These are phyloP conservation scores for Gyps fulvus DNA, from an alignment of 2,113 vertebrate genomes.

Conservation along the genomic window DNA sequence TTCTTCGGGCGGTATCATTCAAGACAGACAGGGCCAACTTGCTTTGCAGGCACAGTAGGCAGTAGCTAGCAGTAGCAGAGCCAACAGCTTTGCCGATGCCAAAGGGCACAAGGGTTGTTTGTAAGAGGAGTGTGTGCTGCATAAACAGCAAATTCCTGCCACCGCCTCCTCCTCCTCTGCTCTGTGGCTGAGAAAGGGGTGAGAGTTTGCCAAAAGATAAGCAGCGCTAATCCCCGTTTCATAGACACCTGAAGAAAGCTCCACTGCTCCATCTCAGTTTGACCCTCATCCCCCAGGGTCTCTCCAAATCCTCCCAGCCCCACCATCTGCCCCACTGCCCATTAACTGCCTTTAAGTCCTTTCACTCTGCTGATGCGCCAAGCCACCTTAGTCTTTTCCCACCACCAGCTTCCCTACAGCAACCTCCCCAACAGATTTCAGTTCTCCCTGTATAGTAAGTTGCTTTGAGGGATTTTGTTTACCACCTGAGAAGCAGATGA, in stretches of 20 bases:
- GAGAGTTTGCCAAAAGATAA: not conserved
- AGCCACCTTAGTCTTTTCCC: not conserved
- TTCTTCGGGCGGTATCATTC: not conserved
- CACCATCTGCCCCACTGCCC: not conserved
- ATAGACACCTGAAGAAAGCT: not conserved
- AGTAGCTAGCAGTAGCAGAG: not conserved
- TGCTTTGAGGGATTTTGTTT: not conserved
- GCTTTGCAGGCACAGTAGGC: not conserved
- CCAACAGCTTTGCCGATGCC: not conserved
- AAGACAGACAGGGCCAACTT: not conserved
- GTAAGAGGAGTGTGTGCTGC: not conserved
- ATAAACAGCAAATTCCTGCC: not conserved
- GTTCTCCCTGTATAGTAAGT: not conserved
- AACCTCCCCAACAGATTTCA: not conserved
- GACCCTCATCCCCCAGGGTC: not conserved
- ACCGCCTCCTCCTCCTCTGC: not conserved
- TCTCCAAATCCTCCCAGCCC: not conserved
- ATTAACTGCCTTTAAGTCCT: not conserved
- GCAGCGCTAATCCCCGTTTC: not conserved
- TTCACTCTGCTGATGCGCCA: not conserved
- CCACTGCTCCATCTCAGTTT: not conserved
- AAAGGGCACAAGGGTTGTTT: not conserved
- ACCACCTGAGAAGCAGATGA: not conserved
- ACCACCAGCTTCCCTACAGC: not conserved
- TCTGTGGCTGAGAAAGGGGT: not conserved